These are phyloP conservation scores for Glyptemys insculpta DNA, from an alignment of 2,797 vertebrate species.

Conservation along the genomic window DNA sequence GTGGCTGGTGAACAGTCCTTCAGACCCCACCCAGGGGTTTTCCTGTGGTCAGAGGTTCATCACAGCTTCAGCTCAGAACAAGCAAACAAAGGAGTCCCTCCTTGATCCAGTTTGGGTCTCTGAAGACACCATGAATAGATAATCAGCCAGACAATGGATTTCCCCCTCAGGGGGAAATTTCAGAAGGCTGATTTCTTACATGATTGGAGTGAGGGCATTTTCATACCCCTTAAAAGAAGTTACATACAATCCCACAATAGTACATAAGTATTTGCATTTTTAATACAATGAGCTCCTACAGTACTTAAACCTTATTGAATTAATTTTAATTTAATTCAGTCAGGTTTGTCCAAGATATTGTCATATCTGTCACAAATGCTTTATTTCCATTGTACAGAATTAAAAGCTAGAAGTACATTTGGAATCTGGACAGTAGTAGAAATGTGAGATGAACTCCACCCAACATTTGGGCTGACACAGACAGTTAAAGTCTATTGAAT, in stretches of 20 bases:
- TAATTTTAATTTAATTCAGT: neutral
- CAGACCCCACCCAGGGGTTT: neutral
- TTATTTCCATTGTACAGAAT: neutral
- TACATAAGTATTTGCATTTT: neutral
- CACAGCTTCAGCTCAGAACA: neutral
- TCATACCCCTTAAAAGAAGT: neutral
- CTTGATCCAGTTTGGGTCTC: neutral
- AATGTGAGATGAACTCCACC: neutral
- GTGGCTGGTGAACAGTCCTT: neutral
- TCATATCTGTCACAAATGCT: neutral
- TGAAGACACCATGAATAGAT: neutral
- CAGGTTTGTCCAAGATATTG: neutral
- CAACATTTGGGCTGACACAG: neutral
- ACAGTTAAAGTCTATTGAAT: neutral
- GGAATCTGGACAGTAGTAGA: neutral
- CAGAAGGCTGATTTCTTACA: neutral
- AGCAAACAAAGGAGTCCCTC: neutral
- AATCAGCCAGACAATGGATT: neutral
- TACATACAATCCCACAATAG: neutral
- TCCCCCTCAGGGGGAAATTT: neutral
- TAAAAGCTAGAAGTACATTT: neutral
- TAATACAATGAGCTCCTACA: neutral
- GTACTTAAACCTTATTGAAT: neutral
- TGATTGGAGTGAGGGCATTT: neutral
- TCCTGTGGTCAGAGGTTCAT: neutral